phyloP scores from a whole-genome alignment of 2,888 invertebrate species.

The Caenorhabditis drosophilae region DNA sequence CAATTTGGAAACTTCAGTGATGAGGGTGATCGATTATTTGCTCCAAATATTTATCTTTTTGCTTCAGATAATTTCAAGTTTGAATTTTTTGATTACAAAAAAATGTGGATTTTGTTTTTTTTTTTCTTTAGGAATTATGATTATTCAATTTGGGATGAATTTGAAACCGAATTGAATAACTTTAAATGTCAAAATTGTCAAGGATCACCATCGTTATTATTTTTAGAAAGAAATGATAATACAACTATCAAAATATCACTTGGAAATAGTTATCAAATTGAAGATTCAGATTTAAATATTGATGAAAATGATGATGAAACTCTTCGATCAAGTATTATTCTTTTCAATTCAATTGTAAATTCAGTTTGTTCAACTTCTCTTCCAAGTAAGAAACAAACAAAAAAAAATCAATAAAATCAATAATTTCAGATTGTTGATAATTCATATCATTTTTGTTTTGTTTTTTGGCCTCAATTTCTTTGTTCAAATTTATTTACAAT shows the following conservation, averaged over 20 bases:
- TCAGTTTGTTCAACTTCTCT: too few species aligned
- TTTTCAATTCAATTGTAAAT: slow-evolving; percentile 30
- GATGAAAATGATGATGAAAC: slow-evolving; percentile 29
- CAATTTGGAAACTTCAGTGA: slow-evolving; percentile 36
- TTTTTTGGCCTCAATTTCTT: too few species aligned
- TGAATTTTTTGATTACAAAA: too few species aligned
- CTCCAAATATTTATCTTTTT: slow-evolving; percentile 32
- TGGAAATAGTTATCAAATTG: slow-evolving; percentile 10
- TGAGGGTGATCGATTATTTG: slow-evolving; percentile 28
- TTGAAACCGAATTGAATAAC: slow-evolving; percentile 15
- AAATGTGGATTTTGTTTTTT: too few species aligned
- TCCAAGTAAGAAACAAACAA: too few species aligned
- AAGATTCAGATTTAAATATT: slow-evolving; percentile 24
- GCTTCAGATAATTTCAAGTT: slow-evolving; percentile 30
- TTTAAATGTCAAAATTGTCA: slow-evolving; percentile 35
- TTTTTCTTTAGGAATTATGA: slow-evolving; percentile 10
- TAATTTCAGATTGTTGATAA: too few species aligned
- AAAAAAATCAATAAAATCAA: too few species aligned
- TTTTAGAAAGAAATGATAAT: slow-evolving; percentile 14
- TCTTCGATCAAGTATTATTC: slow-evolving; percentile 19
- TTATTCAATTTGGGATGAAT: slow-evolving; percentile 14
- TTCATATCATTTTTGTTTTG: too few species aligned
- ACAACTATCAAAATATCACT: not conserved
- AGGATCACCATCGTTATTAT: slow-evolving; percentile 26
- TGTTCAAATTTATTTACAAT: not conserved